Conservation (phyloP, 2,888 invertebrate genomes). For the Stenodera caucasica region DNA sequence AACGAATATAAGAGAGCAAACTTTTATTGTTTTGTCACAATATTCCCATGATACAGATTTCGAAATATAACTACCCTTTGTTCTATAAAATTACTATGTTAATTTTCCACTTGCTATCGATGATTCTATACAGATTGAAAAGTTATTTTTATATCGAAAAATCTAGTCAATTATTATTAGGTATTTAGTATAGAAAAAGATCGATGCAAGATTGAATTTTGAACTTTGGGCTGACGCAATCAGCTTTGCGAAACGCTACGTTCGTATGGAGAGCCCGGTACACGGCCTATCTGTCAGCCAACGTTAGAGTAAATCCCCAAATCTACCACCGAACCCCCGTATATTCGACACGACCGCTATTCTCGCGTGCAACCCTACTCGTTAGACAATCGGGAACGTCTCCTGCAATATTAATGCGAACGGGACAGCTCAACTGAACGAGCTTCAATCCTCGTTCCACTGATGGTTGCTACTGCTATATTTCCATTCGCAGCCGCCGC, state of each 20-base stretch:
- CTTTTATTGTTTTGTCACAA: not conserved
- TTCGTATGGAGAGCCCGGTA: conserved; percentile 31
- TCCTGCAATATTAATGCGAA: conserved; percentile 52
- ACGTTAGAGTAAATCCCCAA: conserved; percentile 29
- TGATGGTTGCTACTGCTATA: conserved; percentile 29
- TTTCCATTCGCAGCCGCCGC: conserved; percentile 22
- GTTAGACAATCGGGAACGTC: conserved; percentile 53
- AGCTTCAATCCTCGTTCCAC: conserved; percentile 1
- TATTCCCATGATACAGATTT: not conserved
- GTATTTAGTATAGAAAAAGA: not conserved
- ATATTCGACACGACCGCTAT: conserved; percentile 29
- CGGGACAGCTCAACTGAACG: conserved; percentile 35
- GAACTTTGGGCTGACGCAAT: conserved; percentile 10
- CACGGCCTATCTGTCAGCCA: conserved; percentile 44
- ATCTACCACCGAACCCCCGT: conserved; percentile 27
- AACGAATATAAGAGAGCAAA: not conserved
- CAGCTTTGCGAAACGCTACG: conserved; percentile 28
- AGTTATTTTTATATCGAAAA: not conserved
- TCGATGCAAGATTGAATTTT: conserved; percentile 11
- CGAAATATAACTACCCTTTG: not conserved
- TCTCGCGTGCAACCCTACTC: conserved; percentile 46
- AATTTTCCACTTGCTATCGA: not conserved
- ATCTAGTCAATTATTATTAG: too few relatives aligned
- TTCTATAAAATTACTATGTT: not conserved
- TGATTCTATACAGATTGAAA: not conserved